Evolutionary conservation across 37 sponge, comb jelly and placozoan species (phyloP).

Genomic region (Haliclona indistincta): DNA sequence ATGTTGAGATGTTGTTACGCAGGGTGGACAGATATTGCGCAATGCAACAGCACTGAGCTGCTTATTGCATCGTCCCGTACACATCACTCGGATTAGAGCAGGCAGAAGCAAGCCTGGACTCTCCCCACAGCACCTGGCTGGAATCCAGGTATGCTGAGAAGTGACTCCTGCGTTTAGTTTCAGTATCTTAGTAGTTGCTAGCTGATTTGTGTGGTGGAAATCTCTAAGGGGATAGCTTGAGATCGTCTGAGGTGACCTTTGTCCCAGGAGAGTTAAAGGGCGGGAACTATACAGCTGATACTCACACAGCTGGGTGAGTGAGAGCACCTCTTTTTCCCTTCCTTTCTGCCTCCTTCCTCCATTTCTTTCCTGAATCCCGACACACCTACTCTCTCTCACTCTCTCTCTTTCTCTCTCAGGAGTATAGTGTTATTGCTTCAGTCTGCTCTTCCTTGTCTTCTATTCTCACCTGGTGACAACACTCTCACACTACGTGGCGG

Average conservation of each 20-base stretch:
- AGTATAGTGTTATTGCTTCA: constrained; percentile 86
- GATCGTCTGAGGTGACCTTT: constrained; percentile 67
- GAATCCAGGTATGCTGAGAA: constrained; percentile 19
- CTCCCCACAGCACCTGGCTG: constrained; percentile 90
- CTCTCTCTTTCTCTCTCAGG: constrained; percentile 35
- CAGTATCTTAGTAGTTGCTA: background rate
- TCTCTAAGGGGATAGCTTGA: constrained; percentile 44
- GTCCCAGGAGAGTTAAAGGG: constrained; percentile 41
- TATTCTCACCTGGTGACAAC: constrained; percentile 61
- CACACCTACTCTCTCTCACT: too few relatives aligned
- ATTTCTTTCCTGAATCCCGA: background rate
- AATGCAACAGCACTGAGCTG: constrained; percentile 79
- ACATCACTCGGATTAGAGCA: constrained; percentile 73
- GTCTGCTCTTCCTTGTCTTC: constrained; percentile 80
- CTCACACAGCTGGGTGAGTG: constrained; percentile 85
- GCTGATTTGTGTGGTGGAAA: constrained; percentile 7
- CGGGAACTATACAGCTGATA: constrained; percentile 72
- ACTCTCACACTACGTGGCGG: constrained; percentile 76
- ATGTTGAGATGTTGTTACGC: background rate
- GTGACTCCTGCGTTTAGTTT: background rate
- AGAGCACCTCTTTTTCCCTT: background rate
- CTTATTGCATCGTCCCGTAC: constrained; percentile 66
- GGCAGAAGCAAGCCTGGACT: constrained; percentile 90
- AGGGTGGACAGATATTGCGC: constrained; percentile 97
- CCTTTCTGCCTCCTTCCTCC: background rate